Percentiles rank a stretch among this genome's conserved stretches.
Conservation (phyloP, 2,888 invertebrate species). For the Agrenia bidenticulata region DNA sequence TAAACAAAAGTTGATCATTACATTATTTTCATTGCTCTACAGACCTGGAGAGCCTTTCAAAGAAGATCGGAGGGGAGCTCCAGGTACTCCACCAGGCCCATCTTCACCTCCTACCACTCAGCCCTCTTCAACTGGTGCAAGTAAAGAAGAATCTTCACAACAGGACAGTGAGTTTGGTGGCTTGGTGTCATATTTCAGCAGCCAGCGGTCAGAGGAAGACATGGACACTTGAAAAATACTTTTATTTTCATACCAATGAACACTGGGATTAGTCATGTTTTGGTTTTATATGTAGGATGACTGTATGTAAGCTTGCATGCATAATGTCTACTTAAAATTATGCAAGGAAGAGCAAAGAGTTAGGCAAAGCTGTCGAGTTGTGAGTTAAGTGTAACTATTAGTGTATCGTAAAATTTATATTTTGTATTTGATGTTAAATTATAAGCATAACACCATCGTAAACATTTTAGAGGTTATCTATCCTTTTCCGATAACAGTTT, state of each 20-base stretch:
- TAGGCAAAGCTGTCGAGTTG: no score
- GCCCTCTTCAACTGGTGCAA: slow-evolving; percentile 22
- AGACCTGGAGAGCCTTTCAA: background rate
- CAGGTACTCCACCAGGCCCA: slow-evolving; percentile 25
- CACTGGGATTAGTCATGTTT: background rate
- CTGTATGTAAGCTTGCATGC: background rate
- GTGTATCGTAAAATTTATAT: no score
- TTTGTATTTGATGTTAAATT: no score
- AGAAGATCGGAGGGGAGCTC: slow-evolving; percentile 1
- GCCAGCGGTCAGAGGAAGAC: slow-evolving; percentile 78
- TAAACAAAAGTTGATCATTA: background rate
- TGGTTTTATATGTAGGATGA: background rate
- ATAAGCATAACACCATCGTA: no score
- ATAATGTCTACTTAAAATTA: no score
- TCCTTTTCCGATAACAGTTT: no score
- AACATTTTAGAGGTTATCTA: no score
- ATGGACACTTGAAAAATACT: slow-evolving; percentile 68
- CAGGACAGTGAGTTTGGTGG: slow-evolving; percentile 76
- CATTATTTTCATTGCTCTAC: background rate
- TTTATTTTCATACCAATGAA: slow-evolving; percentile 7
- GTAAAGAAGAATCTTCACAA: slow-evolving; percentile 54
- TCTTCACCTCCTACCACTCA: slow-evolving; percentile 23
- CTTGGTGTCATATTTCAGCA: slow-evolving; percentile 87
- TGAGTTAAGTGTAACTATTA: no score
- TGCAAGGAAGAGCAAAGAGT: background rate